These are phyloP conservation scores for Cryptotermes secundus DNA, from an alignment of 1,140 invertebrate genomes.

Conservation along the genomic window DNA sequence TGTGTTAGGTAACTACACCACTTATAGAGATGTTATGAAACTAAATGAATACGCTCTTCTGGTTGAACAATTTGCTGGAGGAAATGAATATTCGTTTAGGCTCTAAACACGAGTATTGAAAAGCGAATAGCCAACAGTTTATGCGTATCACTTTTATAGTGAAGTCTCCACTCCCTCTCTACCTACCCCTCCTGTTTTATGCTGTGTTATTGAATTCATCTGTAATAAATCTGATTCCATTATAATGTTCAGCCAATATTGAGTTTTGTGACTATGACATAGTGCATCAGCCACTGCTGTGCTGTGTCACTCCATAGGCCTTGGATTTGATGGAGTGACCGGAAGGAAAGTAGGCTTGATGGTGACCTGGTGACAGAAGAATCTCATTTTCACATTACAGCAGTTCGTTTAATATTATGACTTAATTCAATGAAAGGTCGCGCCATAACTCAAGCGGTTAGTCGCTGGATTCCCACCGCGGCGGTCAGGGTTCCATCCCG, in stretches of 20 bases:
- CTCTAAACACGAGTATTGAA: not conserved
- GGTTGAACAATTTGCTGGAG: not conserved
- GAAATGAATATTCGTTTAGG: slow-evolving; percentile 13
- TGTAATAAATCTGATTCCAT: slow-evolving; percentile 12
- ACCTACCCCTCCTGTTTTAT: not conserved
- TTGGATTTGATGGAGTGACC: not conserved
- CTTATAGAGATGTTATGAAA: not conserved
- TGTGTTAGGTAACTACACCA: no score
- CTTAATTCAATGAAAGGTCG: no score
- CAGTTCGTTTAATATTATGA: no score
- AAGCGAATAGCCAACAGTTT: slow-evolving; percentile 14
- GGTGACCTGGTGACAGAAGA: no score
- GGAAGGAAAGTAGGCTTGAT: no score
- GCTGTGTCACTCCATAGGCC: not conserved
- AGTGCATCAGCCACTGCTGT: not conserved
- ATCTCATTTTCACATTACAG: no score
- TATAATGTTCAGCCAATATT: slow-evolving; percentile 18
- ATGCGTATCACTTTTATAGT: slow-evolving; percentile 11
- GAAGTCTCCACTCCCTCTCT: not conserved
- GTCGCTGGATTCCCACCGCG: no score
- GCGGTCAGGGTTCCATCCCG: no score
- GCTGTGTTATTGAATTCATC: not conserved
- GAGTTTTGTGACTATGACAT: slow-evolving; percentile 17
- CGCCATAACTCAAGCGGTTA: no score
- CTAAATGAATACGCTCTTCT: not conserved